phyloP scores from a whole-genome alignment of 2,797 vertebrate genomes.

The Huso huso region DNA sequence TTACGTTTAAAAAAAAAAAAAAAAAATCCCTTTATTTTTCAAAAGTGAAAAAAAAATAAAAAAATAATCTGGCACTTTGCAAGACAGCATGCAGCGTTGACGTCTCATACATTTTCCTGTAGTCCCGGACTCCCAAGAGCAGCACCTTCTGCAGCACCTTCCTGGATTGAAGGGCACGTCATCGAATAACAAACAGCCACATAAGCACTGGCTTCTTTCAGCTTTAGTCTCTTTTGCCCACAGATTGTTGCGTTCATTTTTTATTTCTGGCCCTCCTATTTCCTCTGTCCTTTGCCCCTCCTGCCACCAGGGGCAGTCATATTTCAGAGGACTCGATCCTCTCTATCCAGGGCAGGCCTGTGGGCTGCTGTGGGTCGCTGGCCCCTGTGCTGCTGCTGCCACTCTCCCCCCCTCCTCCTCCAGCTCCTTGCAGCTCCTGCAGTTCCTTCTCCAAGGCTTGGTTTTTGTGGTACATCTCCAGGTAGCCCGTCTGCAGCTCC shows the following conservation, averaged over 20 bases:
- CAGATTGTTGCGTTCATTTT: background rate
- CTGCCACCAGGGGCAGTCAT: slow-evolving; percentile 48
- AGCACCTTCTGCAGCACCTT: background rate
- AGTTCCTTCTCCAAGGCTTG: slow-evolving; percentile 79
- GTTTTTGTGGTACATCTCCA: slow-evolving; percentile 90
- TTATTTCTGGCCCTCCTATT: slow-evolving; percentile 8
- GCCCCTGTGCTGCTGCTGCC: slow-evolving; percentile 52
- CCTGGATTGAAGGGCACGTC: background rate
- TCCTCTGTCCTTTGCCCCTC: slow-evolving; percentile 2
- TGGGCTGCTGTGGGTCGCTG: slow-evolving; percentile 37
- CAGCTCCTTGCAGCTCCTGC: slow-evolving; percentile 53
- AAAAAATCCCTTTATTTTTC: too few species aligned
- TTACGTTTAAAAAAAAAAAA: too few species aligned
- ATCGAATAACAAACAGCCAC: background rate
- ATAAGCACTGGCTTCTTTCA: background rate
- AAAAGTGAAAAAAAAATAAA: too few species aligned
- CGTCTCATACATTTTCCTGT: background rate
- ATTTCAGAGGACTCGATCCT: slow-evolving; percentile 91
- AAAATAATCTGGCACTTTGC: background rate
- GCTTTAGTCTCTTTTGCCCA: background rate
- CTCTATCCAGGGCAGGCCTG: slow-evolving; percentile 80
- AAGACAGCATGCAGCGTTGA: background rate
- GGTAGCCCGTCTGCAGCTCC: slow-evolving; percentile 91
- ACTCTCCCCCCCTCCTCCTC: slow-evolving; percentile 46
- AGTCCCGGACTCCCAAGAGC: background rate